Conservation (phyloP, 2,888 invertebrate genomes). For the Crocallis elinguaria region DNA sequence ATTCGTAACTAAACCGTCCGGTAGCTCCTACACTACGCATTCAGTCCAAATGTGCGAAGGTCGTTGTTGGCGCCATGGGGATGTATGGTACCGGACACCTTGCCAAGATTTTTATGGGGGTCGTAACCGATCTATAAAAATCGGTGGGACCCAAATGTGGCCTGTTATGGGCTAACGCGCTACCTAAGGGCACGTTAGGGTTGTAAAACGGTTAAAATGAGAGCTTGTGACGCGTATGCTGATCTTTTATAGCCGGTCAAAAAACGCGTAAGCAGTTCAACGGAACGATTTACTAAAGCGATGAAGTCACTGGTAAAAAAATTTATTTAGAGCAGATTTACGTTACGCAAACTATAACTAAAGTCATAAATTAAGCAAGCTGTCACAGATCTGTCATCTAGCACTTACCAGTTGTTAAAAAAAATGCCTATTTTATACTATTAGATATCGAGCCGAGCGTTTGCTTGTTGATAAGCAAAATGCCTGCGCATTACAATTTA, state of each 20-base stretch:
- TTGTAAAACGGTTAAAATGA: slow-evolving; percentile 16
- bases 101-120: slow-evolving; percentile 33
- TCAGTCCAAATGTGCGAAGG: slow-evolving; percentile 23
- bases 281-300: no score
- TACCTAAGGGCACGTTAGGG: slow-evolving; percentile 8
- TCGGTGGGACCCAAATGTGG: slow-evolving; percentile 13
- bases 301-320: no score
- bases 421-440: no score
- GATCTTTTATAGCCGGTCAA: slow-evolving; percentile 6
- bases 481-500: no score
- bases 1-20: slow-evolving; percentile 1
- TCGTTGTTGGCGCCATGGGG: slow-evolving; percentile 24
- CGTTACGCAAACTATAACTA: no score
- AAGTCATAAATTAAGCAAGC: no score
- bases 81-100: slow-evolving; percentile 33
- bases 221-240: slow-evolving; percentile 13
- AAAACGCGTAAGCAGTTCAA: no score
- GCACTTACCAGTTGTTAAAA: no score
- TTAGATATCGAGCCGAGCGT: no score
- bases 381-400: no score
- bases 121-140: slow-evolving; percentile 32
- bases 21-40: slow-evolving; percentile 2
- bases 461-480: no score
- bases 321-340: no score
- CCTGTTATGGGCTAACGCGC: slow-evolving; percentile 9